A percentile compares a stretch with the other conserved stretches of the same genome.
Evolutionary conservation across 2,797 vertebrate species (phyloP).

Genomic region (Notolepis coatsorum): DNA sequence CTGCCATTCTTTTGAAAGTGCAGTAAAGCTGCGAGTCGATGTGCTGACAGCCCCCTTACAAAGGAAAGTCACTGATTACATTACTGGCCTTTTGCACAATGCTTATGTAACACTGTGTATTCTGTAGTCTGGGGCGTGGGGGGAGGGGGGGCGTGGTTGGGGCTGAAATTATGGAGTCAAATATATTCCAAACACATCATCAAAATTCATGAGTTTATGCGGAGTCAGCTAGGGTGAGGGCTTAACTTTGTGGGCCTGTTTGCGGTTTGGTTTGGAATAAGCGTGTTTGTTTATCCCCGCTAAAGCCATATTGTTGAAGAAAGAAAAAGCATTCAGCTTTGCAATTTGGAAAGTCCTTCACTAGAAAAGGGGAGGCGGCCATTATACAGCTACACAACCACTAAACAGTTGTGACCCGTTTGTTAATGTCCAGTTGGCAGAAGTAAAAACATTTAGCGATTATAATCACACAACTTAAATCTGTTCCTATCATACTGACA

Average conservation of each 20-base stretch:
- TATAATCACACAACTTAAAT: no score
- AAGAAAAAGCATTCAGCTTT: no score
- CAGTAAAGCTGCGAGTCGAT: neutral
- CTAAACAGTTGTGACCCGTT: no score
- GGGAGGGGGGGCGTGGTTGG: no score
- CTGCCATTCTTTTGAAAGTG: no score
- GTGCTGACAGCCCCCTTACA: neutral
- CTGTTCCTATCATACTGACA: neutral
- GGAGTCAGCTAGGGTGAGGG: constrained; percentile 6
- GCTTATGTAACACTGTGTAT: neutral
- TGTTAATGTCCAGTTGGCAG: no score
- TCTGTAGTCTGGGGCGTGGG: neutral
- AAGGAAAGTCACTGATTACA: neutral
- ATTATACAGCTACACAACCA: neutral
- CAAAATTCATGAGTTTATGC: constrained; percentile 1
- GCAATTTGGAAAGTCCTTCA: neutral
- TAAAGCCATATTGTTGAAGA: no score
- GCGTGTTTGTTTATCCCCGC: neutral
- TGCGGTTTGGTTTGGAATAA: neutral
- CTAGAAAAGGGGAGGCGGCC: no score
- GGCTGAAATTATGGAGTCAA: constrained; percentile 13
- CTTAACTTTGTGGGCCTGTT: constrained; percentile 1
- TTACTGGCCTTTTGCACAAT: neutral
- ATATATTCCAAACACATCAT: neutral
- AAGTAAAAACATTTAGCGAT: no score